Percentiles rank a stretch among this genome's conserved stretches.
Evolutionary conservation across 2,888 invertebrate species (phyloP).

Genomic region (Blastobasis adustella): DNA sequence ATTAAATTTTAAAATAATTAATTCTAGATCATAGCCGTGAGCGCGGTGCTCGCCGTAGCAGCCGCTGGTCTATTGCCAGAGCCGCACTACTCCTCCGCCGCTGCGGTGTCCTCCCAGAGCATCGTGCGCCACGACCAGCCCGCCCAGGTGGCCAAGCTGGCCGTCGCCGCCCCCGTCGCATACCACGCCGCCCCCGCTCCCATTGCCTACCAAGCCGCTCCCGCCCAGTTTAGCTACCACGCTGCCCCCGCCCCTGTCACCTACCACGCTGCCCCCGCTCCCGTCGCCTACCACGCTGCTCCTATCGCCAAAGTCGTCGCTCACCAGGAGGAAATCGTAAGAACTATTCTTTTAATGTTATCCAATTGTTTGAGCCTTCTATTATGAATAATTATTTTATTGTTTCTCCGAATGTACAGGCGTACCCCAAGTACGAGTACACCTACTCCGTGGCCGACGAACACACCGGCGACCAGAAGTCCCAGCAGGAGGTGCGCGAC

Average conservation of each 20-base stretch:
- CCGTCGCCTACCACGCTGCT: background rate
- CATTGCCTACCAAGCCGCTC: slow-evolving; percentile 21
- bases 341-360: slow-evolving; percentile 15
- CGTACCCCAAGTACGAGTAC: slow-evolving; percentile 31
- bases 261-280: slow-evolving; percentile 11
- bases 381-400: background rate
- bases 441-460: slow-evolving; percentile 57
- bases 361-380: slow-evolving; percentile 14
- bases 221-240: slow-evolving; percentile 1
- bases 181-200: slow-evolving; percentile 18
- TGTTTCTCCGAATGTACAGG: background rate
- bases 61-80: slow-evolving; percentile 28
- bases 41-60: slow-evolving; percentile 26
- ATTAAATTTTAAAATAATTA: background rate
- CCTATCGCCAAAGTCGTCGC: slow-evolving; percentile 10
- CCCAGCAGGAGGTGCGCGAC: slow-evolving; percentile 38
- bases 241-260: slow-evolving; percentile 4
- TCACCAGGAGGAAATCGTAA: slow-evolving; percentile 15
- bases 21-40: slow-evolving; percentile 28
- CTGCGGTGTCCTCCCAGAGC: slow-evolving; percentile 42
- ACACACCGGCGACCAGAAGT: slow-evolving; percentile 57
- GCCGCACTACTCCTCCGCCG: slow-evolving; percentile 42
- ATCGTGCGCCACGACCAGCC: slow-evolving; percentile 38
- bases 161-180: slow-evolving; percentile 24
- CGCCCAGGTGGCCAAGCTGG: slow-evolving; percentile 26